phyloP scores from a whole-genome alignment of 1,140 invertebrate genomes.

The Zaprionus camerounensis region DNA sequence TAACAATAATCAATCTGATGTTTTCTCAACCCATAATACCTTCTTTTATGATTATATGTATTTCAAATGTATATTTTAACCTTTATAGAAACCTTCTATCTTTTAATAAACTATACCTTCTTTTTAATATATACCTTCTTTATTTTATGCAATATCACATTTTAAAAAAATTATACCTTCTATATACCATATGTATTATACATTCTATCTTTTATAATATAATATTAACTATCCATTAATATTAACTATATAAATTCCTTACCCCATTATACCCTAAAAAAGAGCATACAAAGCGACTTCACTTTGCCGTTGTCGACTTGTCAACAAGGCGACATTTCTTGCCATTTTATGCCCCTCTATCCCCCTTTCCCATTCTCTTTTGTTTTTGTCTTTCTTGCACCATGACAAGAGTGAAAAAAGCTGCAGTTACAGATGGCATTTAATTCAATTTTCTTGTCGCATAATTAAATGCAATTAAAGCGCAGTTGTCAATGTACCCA shows the following conservation, averaged over 20 bases:
- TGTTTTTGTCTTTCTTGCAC: slow-evolving; percentile 12
- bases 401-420: slow-evolving; percentile 37
- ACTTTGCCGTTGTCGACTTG: slow-evolving; percentile 21
- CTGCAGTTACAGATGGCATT: slow-evolving; percentile 38
- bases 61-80: no score
- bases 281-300: background rate
- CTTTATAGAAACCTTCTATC: no score
- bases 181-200: no score
- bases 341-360: background rate
- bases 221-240: background rate
- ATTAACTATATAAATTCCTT: background rate
- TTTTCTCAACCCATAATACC: no score
- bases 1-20: no score
- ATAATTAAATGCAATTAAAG: slow-evolving; percentile 72
- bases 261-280: background rate
- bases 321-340: slow-evolving; percentile 47
- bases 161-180: no score
- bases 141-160: no score
- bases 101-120: no score
- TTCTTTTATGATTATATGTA: no score
- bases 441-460: slow-evolving; percentile 66
- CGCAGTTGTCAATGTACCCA: slow-evolving; percentile 32
- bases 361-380: background rate
- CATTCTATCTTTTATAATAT: no score
- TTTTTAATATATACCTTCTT: no score